Evolutionary conservation across 2,888 invertebrate species (phyloP).

Genomic region (Campoletis raptor): DNA sequence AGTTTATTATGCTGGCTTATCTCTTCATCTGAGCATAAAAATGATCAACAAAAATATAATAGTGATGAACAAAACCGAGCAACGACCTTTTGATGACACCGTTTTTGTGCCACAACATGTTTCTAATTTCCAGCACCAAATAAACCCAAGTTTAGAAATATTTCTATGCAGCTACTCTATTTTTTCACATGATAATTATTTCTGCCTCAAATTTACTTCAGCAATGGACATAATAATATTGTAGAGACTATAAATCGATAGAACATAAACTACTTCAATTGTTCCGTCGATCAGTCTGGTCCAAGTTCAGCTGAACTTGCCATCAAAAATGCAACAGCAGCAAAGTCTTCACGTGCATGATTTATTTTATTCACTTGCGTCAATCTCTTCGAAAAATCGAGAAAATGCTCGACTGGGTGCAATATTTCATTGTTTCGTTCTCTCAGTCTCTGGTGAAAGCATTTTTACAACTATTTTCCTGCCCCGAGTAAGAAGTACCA

Average conservation of each 20-base stretch:
- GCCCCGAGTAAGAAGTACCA: slow-evolving; percentile 3
- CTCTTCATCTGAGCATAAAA: not conserved
- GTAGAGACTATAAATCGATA: not conserved
- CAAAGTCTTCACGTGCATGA: not conserved
- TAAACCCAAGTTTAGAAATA: not conserved
- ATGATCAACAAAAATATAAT: not conserved
- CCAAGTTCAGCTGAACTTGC: not conserved
- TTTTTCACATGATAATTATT: not conserved
- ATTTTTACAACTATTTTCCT: slow-evolving; percentile 39
- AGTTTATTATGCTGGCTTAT: not conserved
- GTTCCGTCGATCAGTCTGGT: not conserved
- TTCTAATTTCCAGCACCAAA: not conserved
- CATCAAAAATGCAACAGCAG: not conserved
- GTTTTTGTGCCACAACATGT: not conserved
- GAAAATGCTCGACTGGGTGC: not conserved
- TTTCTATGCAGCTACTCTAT: not conserved
- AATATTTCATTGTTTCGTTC: slow-evolving; percentile 9
- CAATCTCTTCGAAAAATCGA: not conserved
- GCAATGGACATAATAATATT: not conserved
- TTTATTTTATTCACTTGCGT: not conserved
- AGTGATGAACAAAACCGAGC: not conserved
- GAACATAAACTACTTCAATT: not conserved
- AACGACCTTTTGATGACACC: not conserved
- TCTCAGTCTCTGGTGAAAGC: not conserved
- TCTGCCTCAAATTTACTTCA: not conserved